phyloP scores from a whole-genome alignment of 2,888 invertebrate species.

The Orthosia gothica region DNA sequence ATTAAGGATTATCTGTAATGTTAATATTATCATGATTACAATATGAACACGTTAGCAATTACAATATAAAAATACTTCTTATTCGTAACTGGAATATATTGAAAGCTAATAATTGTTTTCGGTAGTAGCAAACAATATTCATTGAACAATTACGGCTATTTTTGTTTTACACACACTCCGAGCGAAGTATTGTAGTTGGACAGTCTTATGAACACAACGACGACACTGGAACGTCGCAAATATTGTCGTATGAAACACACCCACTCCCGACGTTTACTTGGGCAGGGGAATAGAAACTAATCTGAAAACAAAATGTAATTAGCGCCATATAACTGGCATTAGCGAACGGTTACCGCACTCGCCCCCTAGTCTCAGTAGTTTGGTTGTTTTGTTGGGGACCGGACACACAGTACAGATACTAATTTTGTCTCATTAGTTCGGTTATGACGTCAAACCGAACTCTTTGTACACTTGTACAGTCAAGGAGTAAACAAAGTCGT shows the following conservation, averaged over 20 bases:
- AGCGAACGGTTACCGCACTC: background rate
- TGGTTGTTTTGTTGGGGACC: no score
- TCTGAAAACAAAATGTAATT: constrained; percentile 64
- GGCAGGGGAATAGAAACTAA: constrained; percentile 62
- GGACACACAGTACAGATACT: no score
- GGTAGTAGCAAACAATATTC: constrained; percentile 53
- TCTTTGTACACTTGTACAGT: no score
- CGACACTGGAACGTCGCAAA: constrained; percentile 55
- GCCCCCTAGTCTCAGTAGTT: no score
- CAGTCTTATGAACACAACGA: constrained; percentile 67
- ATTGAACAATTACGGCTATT: constrained; percentile 61
- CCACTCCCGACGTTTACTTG: constrained; percentile 53
- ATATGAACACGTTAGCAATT: constrained; percentile 60
- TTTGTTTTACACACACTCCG: constrained; percentile 59
- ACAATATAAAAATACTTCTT: constrained; percentile 66
- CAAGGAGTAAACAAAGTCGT: no score
- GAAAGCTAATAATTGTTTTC: constrained; percentile 48
- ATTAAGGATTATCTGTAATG: constrained; percentile 54
- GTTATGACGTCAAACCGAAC: no score
- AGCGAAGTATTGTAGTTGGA: constrained; percentile 59
- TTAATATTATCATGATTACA: constrained; percentile 65
- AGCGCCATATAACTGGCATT: background rate
- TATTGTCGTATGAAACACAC: constrained; percentile 47
- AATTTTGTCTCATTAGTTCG: no score
- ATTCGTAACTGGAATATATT: constrained; percentile 47